Base-by-base conservation (phyloP, 2,797 vertebrate species). In the Propithecus perrieri region DNA sequence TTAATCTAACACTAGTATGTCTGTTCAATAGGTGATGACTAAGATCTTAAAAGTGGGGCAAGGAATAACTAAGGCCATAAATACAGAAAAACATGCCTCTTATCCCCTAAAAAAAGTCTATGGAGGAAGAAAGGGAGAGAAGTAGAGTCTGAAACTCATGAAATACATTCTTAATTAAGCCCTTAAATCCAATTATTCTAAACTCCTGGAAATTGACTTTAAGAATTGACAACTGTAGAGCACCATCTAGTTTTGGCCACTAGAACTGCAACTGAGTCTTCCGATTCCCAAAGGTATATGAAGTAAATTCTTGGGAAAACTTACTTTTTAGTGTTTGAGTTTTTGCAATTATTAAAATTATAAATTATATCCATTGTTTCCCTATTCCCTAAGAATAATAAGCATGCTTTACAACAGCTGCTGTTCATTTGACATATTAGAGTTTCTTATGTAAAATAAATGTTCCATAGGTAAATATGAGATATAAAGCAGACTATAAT, bases 231-330 rank as follows among this genome's bases (percentile, higher is more conserved):
- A 67, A 92, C 61, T 50, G 59, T 41, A 90, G 89, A 95, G 89
- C 93, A 57, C 97, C 98, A 97, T 96, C 97, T 98, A 95, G 96
- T 88, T n/a, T 83, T 87, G 33, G 26, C 9, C 61, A 22, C 46
- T 87, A 55, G 89, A 97, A 98, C 86, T 97, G 94, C 95, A 98
- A 15, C 2, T 6, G 72, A 53, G 9, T 78, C n/a, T 95, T 91
- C 48, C 20, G n/a, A 59, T 43, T 71, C 10, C n/a, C 61, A 20
- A 41, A 30, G 8, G 33, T 24, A 2, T 22, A 18, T 3, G 3
- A 85, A 46, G 50, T 43, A 59, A 84, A 63, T 72, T 63, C 28
- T 80, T 24, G 12, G 20, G 18, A n/a, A 89, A 88, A 80, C 59
- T 96, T 76, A 61, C 48, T 14, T 86, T 76, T 94, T 46, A 71